Base-by-base conservation (phyloP, 92 coral and sea anemone genomes). In the Pocillopora meandrina region DNA sequence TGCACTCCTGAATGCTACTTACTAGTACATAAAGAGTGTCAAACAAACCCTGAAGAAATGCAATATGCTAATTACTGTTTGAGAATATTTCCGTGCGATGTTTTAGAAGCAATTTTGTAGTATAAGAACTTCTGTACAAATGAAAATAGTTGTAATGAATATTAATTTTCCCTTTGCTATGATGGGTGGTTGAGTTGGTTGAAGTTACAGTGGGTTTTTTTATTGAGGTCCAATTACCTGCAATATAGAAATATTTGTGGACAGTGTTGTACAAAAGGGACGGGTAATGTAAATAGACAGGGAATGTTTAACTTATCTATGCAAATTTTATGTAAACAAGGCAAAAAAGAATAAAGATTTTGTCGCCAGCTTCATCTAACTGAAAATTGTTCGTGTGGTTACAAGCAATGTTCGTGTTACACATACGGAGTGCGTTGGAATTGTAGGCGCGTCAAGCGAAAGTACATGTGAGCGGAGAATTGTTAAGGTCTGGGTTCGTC, bases 191-290 rank as follows among this genome's bases (percentile, higher is more conserved):
- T 67, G 18, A 10, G 72, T 26, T 3, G 72, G 72, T 33, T 68
- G 47, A 31, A 5, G 42, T 70, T 0, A 42, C 52, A 7, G 52
- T 6, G 33, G 21, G 17, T 31, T 18, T 69, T 31, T 59, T 15
- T 14, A 64, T 64, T 64, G 14, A 47, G 81, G n/a, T 21, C 23
- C 11, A 16, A 61, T 11, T 8, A 35, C 35, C 9, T 61, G 36
- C 13, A 19, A 49, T 82, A 62, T 82, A 47, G 35, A 62, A 31
- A 82, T 42, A 36, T 6, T 61, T 17, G n/a, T 35, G 77, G 18
- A 23, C 62, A 72, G 26, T 73, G 64, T 34, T 82, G 86, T 83
- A 83, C 74, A 83, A 26, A 74, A n/a, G 80, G 72, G 63, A 20
- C 15, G 42, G 16, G n/a, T 4, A 62, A 59, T 82, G 86, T 82